Percentiles rank a stretch among this genome's conserved stretches.
Evolutionary conservation across 2,797 vertebrate genomes (phyloP).

Genomic region (Mallotus villosus): DNA sequence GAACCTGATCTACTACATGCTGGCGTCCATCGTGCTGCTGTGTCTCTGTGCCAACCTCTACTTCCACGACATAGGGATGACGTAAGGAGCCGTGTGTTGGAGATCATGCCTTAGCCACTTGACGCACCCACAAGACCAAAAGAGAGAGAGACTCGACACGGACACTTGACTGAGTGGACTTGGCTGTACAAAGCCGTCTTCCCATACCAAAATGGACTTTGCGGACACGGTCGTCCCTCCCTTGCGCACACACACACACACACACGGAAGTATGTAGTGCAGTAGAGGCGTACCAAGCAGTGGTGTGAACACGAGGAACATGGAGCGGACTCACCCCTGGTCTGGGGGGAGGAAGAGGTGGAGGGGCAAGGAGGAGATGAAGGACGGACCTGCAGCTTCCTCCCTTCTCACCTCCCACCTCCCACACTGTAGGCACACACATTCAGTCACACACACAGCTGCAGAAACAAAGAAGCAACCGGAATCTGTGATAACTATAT

Average conservation of each 20-base stretch:
- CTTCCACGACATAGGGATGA: constrained; percentile 87
- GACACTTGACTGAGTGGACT: neutral
- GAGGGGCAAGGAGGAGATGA: neutral
- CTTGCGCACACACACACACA: neutral
- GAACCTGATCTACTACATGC: constrained; percentile 95
- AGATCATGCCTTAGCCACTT: constrained; percentile 51
- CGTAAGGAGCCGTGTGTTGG: constrained; percentile 60
- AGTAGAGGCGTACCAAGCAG: too few species aligned
- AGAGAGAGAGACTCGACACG: neutral
- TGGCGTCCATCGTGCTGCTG: constrained; percentile 91
- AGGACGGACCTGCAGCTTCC: neutral
- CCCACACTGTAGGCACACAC: constrained; percentile 28
- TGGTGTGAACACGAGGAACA: neutral
- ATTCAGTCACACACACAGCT: constrained; percentile 26
- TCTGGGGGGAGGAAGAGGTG: neutral
- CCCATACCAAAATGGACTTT: neutral
- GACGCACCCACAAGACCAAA: neutral
- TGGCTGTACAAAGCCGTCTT: neutral
- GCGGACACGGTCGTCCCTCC: neutral
- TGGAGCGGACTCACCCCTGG: neutral
- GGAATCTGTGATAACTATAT: too few species aligned
- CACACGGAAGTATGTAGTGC: neutral
- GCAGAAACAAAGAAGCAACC: neutral
- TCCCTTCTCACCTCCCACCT: neutral
- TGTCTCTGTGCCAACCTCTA: constrained; percentile 99